Percentiles rank a stretch among this genome's conserved stretches.
Evolutionary conservation across 2,888 invertebrate species (phyloP).

Genomic region (Conistra vaccinii): DNA sequence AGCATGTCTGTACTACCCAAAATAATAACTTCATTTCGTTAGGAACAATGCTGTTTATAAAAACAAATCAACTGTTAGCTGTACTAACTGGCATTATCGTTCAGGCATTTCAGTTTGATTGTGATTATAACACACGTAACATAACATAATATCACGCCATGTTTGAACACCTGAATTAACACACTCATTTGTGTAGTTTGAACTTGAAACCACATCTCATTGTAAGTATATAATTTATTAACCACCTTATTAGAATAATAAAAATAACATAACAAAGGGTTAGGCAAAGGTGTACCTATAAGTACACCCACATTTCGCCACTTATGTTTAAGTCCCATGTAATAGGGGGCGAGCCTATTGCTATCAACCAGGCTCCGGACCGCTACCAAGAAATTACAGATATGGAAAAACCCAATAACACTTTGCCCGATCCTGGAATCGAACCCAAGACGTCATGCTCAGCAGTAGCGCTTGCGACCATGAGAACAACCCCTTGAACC

Average conservation of each 20-base stretch:
- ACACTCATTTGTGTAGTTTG: background rate
- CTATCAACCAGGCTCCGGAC: no score
- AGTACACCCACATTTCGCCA: no score
- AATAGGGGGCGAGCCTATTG: no score
- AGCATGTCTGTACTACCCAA: no score
- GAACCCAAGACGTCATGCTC: background rate
- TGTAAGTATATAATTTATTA: background rate
- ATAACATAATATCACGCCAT: background rate
- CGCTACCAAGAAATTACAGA: no score
- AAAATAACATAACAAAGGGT: background rate
- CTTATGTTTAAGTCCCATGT: no score
- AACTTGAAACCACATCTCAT: background rate
- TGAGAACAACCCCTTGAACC: no score
- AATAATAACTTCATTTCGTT: background rate
- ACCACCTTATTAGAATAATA: background rate
- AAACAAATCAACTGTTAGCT: background rate
- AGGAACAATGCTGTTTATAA: conserved; percentile 15
- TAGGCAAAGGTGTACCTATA: no score
- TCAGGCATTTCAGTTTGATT: background rate
- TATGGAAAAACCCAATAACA: background rate
- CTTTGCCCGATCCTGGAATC: background rate
- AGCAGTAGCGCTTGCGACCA: background rate
- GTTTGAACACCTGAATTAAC: background rate
- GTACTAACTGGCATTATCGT: background rate
- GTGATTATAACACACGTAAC: background rate